Evolutionary conservation across 2,113 vertebrate genomes (phyloP).

Genomic region (Oryzias curvinotus): DNA sequence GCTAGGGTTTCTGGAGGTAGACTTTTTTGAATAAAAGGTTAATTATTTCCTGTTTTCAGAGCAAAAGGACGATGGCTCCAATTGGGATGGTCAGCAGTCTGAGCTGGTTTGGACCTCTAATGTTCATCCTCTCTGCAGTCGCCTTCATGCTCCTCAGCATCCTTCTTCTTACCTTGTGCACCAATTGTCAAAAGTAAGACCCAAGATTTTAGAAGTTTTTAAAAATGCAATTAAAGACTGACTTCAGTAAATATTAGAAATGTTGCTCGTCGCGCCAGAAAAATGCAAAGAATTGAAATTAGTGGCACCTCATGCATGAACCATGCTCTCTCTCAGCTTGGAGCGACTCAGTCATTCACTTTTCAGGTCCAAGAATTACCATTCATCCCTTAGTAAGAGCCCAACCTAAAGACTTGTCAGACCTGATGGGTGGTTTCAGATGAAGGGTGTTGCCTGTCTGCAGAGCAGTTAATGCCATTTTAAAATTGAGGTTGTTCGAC

Average conservation of each 20-base stretch:
- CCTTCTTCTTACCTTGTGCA: conserved; percentile 54
- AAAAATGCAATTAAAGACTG: too few species aligned
- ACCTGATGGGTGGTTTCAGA: conserved; percentile 40
- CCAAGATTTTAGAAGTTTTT: not conserved
- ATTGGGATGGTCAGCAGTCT: conserved; percentile 21
- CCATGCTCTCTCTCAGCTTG: conserved; percentile 5
- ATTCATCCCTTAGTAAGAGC: conserved; percentile 5
- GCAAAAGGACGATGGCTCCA: conserved; percentile 59
- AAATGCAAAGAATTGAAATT: not conserved
- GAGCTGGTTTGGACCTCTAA: conserved; percentile 49
- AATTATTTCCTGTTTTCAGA: conserved; percentile 8
- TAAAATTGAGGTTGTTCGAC: not conserved
- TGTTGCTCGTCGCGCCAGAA: too few species aligned
- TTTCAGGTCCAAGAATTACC: not conserved
- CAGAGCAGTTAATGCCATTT: not conserved
- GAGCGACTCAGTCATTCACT: conserved; percentile 6
- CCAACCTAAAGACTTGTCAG: conserved; percentile 34
- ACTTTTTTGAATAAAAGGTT: not conserved
- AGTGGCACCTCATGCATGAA: not conserved
- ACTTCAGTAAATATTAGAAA: too few species aligned
- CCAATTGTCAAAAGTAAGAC: conserved; percentile 56
- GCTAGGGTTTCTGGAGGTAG: too few species aligned
- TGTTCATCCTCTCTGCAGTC: conserved; percentile 56
- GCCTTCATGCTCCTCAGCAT: conserved; percentile 62
- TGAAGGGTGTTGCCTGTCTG: conserved; percentile 49